Evolutionary conservation across 2,113 vertebrate species (phyloP).

Genomic region (Perca schrenkii): DNA sequence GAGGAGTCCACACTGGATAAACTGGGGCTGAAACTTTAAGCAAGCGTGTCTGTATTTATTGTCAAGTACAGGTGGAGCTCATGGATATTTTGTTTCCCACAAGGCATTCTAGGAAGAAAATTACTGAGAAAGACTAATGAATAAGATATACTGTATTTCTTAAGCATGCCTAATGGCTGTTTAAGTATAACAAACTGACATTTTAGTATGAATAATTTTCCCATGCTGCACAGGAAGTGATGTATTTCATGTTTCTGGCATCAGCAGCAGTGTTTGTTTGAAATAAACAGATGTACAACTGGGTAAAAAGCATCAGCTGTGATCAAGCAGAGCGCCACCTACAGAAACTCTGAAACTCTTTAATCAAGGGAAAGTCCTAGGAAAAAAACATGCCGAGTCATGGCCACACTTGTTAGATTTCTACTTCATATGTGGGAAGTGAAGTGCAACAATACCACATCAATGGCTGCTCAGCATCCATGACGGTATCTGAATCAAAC

Average conservation of each 20-base stretch:
- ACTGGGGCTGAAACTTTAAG: slow-evolving; percentile 14
- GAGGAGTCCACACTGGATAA: slow-evolving; percentile 8
- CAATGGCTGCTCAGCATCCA: not conserved
- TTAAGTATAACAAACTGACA: slow-evolving; percentile 1
- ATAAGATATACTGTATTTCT: not conserved
- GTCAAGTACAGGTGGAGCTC: slow-evolving; percentile 29
- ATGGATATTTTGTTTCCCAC: slow-evolving; percentile 12
- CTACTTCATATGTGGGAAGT: slow-evolving; percentile 16
- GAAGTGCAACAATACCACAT: slow-evolving; percentile 28
- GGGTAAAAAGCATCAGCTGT: slow-evolving; percentile 6
- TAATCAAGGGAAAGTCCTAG: slow-evolving; percentile 56
- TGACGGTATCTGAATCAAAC: not conserved
- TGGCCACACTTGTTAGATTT: slow-evolving; percentile 13
- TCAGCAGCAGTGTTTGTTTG: slow-evolving; percentile 13
- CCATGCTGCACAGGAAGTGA: slow-evolving; percentile 1
- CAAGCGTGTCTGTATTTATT: not conserved
- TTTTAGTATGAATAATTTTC: slow-evolving; percentile 1
- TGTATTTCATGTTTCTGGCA: slow-evolving; percentile 20
- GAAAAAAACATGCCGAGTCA: slow-evolving; percentile 8
- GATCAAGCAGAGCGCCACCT: slow-evolving; percentile 12
- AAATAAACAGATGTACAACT: not conserved
- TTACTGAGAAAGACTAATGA: not conserved
- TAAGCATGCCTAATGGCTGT: not conserved
- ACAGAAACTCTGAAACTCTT: slow-evolving; percentile 6
- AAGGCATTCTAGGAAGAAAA: not conserved